Base-by-base conservation (phyloP, 2,888 invertebrate species). In the Meloe dianella region DNA sequence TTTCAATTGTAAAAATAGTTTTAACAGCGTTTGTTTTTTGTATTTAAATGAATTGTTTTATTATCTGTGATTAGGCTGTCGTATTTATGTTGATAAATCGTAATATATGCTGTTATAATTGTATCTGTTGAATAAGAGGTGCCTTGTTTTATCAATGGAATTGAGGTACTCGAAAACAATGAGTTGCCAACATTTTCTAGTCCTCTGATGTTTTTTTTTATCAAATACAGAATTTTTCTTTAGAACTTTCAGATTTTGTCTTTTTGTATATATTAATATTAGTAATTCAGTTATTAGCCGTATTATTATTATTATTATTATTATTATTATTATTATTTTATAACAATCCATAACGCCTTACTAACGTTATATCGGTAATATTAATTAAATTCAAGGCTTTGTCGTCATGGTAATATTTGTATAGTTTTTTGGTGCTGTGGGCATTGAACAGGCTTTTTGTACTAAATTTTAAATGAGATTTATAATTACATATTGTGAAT, bases 181-280 rank as follows among this genome's bases (percentile, higher is more conserved):
- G 73, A 74, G 71, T 74, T 71, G 74, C 75, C 71, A 71, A 76
- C 72, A 70, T 72, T 76, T 76, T 77, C 77, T 76, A 76, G 76
- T 77, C 76, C 68, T 69, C 74, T 77, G 75, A 77, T 77, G 70
- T 69, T 72, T 71, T 66, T 60, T 60, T 67, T 56, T 9, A 67
- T 76, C 12, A 35, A 17, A 74, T 75, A 75, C 76, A 74, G 71
- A 68, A 65, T 71, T 69, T 71, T 69, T 60, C 59, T 17, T 32
- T 4, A 10, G 20, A 27, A 61, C 3, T 27, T 41, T 47, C 30
- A 27, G 29, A n/a, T 14, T 30, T 60, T 60, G 30, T 32, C n/a
- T 1, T 60, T 60, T 7, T 41, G 41, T 41, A 41, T n/a, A 17
- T 7, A 35, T 7, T 7, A 35, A 35, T 35, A 5, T 41, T 41